phyloP scores from a whole-genome alignment of 2,113 vertebrate species.

The Glaucomys volans region DNA sequence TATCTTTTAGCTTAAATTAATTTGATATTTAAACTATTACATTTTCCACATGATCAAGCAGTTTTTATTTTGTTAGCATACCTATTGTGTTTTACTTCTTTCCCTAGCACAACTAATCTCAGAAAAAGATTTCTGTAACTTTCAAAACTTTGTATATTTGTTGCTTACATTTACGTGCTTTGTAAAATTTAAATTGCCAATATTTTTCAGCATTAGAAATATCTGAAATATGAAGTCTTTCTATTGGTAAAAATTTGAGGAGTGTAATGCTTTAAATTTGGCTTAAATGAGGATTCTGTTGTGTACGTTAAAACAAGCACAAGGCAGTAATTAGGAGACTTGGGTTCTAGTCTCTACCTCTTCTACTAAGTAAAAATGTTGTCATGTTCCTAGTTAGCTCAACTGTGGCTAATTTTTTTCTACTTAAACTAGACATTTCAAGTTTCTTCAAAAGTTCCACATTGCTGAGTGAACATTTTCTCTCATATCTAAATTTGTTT shows the following conservation, averaged over 20 bases:
- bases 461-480: conserved; percentile 55
- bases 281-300: conserved; percentile 9
- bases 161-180: conserved; percentile 41
- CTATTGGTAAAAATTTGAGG: conserved; percentile 6
- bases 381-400: not conserved
- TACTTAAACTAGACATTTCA: not conserved
- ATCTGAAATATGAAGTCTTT: conserved; percentile 12
- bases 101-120: not conserved
- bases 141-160: conserved; percentile 16
- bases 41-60: conserved; percentile 8
- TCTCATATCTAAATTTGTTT: conserved; percentile 50
- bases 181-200: conserved; percentile 32
- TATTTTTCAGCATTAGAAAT: conserved; percentile 5
- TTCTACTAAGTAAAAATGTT: not conserved
- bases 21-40: conserved; percentile 41
- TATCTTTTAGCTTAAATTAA: conserved; percentile 43
- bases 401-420: not conserved
- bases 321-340: not conserved
- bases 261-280: conserved; percentile 3
- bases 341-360: not conserved
- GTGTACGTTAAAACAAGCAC: not conserved
- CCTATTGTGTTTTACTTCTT: conserved; percentile 13
- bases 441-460: conserved; percentile 53
- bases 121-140: conserved; percentile 35
- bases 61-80: conserved; percentile 25